Percentiles rank a stretch among this genome's conserved stretches.
These are phyloP conservation scores for Amphilophus citrinellus DNA, from an alignment of 2,113 vertebrate genomes.

Conservation along the genomic window DNA sequence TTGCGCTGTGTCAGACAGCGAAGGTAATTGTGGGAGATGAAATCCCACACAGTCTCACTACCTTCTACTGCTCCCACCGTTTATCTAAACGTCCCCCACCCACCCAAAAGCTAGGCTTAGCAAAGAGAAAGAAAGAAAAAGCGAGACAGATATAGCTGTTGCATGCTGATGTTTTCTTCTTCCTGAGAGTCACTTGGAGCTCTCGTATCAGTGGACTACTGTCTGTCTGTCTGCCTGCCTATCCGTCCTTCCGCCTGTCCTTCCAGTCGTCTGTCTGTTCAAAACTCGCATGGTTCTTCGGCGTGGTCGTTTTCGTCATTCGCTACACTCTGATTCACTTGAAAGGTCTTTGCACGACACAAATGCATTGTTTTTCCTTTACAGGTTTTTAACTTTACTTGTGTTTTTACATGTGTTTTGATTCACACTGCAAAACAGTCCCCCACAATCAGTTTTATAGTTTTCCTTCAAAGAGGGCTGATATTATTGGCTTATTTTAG, in stretches of 20 bases:
- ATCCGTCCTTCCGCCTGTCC: slow-evolving; percentile 71
- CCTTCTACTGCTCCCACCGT: slow-evolving; percentile 76
- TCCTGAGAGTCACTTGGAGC: slow-evolving; percentile 72
- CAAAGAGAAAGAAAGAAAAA: slow-evolving; percentile 68
- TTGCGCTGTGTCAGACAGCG: slow-evolving; percentile 99
- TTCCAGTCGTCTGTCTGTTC: slow-evolving; percentile 79
- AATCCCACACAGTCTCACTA: slow-evolving; percentile 78
- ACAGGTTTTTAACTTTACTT: slow-evolving; percentile 51
- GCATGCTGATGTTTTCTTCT: slow-evolving; percentile 81
- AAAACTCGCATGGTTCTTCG: slow-evolving; percentile 75
- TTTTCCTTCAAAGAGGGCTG: neutral
- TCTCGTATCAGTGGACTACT: slow-evolving; percentile 79
- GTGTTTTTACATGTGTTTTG: slow-evolving; percentile 46
- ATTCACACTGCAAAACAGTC: slow-evolving; percentile 68
- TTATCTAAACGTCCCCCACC: slow-evolving; percentile 84
- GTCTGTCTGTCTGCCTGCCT: slow-evolving; percentile 82
- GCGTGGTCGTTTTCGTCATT: slow-evolving; percentile 69
- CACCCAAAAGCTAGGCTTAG: slow-evolving; percentile 80
- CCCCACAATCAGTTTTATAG: neutral
- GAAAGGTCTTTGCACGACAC: slow-evolving; percentile 75
- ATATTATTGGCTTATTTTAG: neutral
- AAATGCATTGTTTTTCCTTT: slow-evolving; percentile 59
- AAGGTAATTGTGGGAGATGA: slow-evolving; percentile 96
- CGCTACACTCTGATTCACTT: slow-evolving; percentile 67
- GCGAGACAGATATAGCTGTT: slow-evolving; percentile 75